phyloP scores from a whole-genome alignment of 2,113 vertebrate genomes.

The Ailurus styani region DNA sequence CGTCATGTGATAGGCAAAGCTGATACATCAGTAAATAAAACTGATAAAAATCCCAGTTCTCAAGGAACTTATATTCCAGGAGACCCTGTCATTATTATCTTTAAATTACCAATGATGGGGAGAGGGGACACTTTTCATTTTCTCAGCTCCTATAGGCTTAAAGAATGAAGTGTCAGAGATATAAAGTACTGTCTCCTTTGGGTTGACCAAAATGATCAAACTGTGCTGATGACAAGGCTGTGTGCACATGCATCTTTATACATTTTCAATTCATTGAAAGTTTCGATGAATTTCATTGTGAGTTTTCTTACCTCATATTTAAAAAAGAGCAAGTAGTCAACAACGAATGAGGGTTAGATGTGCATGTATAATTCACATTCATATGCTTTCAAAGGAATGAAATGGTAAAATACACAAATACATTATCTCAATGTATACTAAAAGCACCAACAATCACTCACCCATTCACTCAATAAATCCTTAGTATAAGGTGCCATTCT shows the following conservation, averaged over 20 bases:
- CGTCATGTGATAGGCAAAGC: background rate
- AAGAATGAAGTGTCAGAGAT: background rate
- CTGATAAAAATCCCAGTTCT: background rate
- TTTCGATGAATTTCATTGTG: too few relatives aligned
- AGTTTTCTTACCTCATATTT: background rate
- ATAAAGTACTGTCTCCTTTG: background rate
- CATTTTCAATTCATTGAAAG: background rate
- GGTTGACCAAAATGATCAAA: background rate
- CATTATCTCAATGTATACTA: background rate
- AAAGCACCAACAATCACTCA: background rate
- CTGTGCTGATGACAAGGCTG: background rate
- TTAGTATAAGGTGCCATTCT: background rate
- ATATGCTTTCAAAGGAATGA: background rate
- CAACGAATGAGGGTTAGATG: background rate
- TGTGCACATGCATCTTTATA: background rate
- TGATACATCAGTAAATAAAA: background rate
- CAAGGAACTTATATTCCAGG: background rate
- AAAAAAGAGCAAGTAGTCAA: background rate
- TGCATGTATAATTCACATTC: background rate
- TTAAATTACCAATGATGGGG: background rate
- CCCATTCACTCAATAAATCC: background rate
- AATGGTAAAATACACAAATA: background rate
- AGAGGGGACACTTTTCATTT: background rate
- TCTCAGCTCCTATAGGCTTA: background rate
- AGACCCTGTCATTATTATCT: background rate